phyloP scores from a whole-genome alignment of 1,140 invertebrate species.

The Eueides isabella region DNA sequence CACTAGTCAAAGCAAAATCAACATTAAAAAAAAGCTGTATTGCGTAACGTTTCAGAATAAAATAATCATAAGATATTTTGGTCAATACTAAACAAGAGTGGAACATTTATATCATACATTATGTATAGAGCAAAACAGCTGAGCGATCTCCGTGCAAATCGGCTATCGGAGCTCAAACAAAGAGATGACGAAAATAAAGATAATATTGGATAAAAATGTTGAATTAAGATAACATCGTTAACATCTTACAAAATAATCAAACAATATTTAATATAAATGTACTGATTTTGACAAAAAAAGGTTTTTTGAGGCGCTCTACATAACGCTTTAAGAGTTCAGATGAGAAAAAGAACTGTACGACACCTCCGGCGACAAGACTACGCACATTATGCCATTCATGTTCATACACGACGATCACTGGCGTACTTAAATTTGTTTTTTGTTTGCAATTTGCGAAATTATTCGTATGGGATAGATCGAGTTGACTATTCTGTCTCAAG shows the following conservation, averaged over 20 bases:
- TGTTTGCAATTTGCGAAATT: neutral
- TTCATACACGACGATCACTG: neutral
- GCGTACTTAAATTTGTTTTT: neutral
- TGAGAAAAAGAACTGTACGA: neutral
- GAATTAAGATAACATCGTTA: conserved; percentile 11
- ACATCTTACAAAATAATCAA: neutral
- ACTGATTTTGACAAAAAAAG: neutral
- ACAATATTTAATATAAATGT: neutral
- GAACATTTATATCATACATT: neutral
- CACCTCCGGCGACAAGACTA: neutral
- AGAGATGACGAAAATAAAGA: neutral
- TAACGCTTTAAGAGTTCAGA: neutral
- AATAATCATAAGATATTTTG: conserved; percentile 7
- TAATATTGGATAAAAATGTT: conserved; percentile 14
- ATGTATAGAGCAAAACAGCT: neutral
- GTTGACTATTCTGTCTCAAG: neutral
- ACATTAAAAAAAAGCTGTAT: neutral
- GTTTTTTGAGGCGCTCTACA: neutral
- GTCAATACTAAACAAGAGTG: neutral
- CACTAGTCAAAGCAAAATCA: neutral
- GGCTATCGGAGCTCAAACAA: neutral
- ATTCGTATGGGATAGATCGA: neutral
- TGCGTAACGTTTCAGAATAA: conserved; percentile 7
- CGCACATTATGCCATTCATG: neutral
- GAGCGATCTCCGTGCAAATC: neutral